These are phyloP conservation scores for Sebastes vulpes DNA, from an alignment of 2,797 vertebrate species.

Conservation along the genomic window DNA sequence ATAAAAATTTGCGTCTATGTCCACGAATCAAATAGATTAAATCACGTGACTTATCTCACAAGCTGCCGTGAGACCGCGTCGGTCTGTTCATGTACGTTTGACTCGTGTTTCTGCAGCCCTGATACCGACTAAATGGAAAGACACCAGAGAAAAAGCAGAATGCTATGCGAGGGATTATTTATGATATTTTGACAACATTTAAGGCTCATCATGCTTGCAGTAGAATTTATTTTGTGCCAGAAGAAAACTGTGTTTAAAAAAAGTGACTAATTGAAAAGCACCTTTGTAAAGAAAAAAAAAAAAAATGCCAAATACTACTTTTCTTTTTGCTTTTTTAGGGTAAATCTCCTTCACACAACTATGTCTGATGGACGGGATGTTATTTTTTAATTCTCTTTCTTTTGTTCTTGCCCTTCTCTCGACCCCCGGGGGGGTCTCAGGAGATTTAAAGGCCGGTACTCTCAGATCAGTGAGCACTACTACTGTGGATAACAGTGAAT, in stretches of 20 bases:
- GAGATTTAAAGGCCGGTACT: conserved; percentile 69
- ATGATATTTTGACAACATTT: background rate
- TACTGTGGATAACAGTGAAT: conserved; percentile 88
- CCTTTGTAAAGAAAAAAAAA: conserved; percentile 42
- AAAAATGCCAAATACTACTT: conserved; percentile 78
- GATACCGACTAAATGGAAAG: background rate
- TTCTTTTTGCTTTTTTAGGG: conserved; percentile 48
- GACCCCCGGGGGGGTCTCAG: conserved; percentile 57
- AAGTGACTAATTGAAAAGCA: conserved; percentile 41
- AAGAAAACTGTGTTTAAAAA: conserved; percentile 28
- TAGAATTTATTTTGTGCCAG: conserved; percentile 54
- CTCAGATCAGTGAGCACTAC: conserved; percentile 84
- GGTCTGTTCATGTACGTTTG: background rate
- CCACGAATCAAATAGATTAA: too few relatives aligned
- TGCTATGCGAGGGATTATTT: background rate
- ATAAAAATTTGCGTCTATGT: too few relatives aligned
- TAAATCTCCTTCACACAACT: conserved; percentile 7
- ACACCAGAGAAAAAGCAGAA: background rate
- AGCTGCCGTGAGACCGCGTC: too few relatives aligned
- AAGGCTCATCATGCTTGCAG: conserved; percentile 34
- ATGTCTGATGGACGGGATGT: conserved; percentile 50
- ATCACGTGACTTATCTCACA: too few relatives aligned
- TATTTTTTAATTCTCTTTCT: conserved; percentile 10
- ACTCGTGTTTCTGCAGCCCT: background rate
- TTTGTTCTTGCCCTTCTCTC: conserved; percentile 13